These are phyloP conservation scores for Masticophis lateralis DNA, from an alignment of 2,797 vertebrate genomes.

Conservation along the genomic window DNA sequence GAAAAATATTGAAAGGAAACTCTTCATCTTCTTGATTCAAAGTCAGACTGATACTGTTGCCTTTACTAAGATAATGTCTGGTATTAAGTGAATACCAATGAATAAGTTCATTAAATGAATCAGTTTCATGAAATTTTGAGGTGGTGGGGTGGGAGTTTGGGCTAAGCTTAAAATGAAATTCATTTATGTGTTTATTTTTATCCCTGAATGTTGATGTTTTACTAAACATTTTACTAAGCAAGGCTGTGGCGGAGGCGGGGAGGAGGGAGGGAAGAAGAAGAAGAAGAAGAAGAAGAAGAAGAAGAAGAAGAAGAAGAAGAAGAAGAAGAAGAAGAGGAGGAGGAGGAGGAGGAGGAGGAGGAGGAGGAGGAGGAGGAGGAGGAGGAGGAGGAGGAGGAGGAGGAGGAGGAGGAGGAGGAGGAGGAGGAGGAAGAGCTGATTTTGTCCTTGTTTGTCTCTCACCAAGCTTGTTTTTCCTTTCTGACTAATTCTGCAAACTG, in stretches of 20 bases:
- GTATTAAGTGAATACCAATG: neutral
- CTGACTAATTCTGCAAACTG: constrained; percentile 15
- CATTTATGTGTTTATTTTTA: neutral
- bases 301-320: too few species aligned
- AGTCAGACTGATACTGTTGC: neutral
- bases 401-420: fast-evolving
- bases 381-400: too few species aligned
- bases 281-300: too few species aligned
- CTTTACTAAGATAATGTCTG: neutral
- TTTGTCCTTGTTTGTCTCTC: constrained; percentile 14
- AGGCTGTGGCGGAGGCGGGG: neutral
- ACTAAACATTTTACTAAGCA: neutral
- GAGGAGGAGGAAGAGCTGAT: fast-evolving
- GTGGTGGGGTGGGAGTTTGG: neutral
- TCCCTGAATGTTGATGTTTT: neutral
- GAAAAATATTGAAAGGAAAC: neutral
- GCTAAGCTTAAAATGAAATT: neutral
- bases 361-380: too few species aligned
- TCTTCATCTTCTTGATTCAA: neutral
- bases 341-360: too few species aligned
- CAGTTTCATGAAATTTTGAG: neutral
- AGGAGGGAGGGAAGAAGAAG: too few species aligned
- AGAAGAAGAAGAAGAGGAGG: too few species aligned
- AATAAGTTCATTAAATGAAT: neutral
- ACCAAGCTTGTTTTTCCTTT: neutral